These are phyloP conservation scores for Poeciliopsis occidentalis DNA, from an alignment of 2,113 vertebrate genomes.

Conservation along the genomic window DNA sequence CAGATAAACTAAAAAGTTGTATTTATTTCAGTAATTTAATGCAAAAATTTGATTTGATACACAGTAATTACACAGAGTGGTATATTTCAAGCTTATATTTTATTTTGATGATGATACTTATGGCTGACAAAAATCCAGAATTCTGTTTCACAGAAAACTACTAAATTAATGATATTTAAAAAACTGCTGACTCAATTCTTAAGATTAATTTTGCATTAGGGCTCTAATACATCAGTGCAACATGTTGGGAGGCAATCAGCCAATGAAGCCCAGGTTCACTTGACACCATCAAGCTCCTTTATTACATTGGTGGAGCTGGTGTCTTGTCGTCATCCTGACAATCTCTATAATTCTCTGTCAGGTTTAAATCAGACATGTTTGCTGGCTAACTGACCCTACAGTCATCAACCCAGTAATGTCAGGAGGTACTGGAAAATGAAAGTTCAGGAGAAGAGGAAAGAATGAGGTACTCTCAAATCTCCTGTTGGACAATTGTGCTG, in stretches of 20 bases:
- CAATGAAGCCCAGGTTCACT: not conserved
- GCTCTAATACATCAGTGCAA: too few species aligned
- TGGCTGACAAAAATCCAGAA: too few species aligned
- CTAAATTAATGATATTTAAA: too few species aligned
- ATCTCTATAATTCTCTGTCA: not conserved
- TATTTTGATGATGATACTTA: too few species aligned
- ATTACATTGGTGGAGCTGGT: too few species aligned
- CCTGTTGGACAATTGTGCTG: not conserved
- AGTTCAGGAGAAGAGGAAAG: not conserved
- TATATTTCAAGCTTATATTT: too few species aligned
- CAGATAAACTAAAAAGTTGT: not conserved
- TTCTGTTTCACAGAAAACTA: too few species aligned
- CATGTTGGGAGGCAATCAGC: not conserved
- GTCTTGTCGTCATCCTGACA: too few species aligned
- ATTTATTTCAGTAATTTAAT: not conserved
- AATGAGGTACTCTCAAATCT: not conserved
- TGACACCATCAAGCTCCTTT: too few species aligned
- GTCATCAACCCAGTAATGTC: not conserved
- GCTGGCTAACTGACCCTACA: not conserved
- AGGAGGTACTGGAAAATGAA: not conserved
- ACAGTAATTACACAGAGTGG: not conserved
- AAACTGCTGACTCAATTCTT: too few species aligned
- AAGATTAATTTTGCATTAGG: too few species aligned
- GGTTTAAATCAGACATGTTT: not conserved
- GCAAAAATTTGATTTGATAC: not conserved